Percentiles rank a stretch among this genome's conserved stretches.
Evolutionary conservation across 2,888 invertebrate genomes (phyloP).

Genomic region (Cheilosia grossa): DNA sequence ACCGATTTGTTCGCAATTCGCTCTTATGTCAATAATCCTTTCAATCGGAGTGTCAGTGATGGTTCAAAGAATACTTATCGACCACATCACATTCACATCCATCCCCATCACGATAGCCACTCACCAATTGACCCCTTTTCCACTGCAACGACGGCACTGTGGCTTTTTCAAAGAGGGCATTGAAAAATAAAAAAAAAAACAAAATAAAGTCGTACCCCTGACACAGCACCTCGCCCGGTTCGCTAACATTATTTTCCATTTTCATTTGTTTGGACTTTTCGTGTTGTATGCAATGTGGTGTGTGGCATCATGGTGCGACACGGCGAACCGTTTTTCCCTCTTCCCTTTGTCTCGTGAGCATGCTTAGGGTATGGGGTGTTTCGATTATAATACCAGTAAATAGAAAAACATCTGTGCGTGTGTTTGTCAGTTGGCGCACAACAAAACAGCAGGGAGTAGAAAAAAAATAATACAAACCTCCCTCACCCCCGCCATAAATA

Average conservation of each 20-base stretch:
- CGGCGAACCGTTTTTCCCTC: not conserved
- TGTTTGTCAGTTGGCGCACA: constrained; percentile 10
- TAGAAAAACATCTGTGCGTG: constrained; percentile 46
- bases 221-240: constrained; percentile 33
- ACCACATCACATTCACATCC: too few relatives aligned
- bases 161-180: not conserved
- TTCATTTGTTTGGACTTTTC: constrained; percentile 65
- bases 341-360: constrained; percentile 29
- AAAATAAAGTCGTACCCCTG: not conserved
- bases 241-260: constrained; percentile 68
- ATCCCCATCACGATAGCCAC: too few relatives aligned
- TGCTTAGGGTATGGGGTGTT: constrained; percentile 9
- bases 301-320: constrained; percentile 18
- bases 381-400: constrained; percentile 61
- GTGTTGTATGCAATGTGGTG: constrained; percentile 38
- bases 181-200: not conserved
- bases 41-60: too few relatives aligned
- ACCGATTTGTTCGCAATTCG: too few relatives aligned
- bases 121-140: not conserved
- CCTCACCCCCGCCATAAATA: constrained; percentile 32
- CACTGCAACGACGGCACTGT: not conserved
- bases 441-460: constrained; percentile 2
- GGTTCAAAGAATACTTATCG: not conserved
- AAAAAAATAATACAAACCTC: constrained; percentile 15
- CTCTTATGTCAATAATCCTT: too few relatives aligned